A percentile compares a stretch with the other conserved stretches of the same genome.
Conservation (phyloP, 1,140 invertebrate genomes). For the Goniozus legneri region DNA sequence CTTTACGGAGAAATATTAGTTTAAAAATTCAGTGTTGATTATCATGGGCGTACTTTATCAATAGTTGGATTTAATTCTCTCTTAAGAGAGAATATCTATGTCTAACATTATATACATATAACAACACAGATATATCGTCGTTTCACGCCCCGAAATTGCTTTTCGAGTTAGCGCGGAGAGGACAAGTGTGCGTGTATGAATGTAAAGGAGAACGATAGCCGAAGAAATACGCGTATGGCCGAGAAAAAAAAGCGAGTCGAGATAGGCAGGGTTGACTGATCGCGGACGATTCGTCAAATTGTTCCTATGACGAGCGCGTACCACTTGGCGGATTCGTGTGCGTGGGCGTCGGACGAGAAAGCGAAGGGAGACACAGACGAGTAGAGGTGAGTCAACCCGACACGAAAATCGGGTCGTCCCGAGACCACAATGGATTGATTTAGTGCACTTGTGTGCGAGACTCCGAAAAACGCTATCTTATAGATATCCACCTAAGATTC, state of each 20-base stretch:
- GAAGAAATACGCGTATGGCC: background rate
- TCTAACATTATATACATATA: no score
- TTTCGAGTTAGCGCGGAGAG: conserved; percentile 2
- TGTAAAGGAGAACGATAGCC: background rate
- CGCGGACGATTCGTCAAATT: conserved; percentile 24
- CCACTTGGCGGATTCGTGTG: background rate
- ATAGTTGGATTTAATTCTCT: no score
- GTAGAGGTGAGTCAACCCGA: conserved; percentile 39
- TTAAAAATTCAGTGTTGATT: no score
- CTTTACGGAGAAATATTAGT: no score
- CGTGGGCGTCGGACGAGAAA: background rate
- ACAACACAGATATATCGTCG: conserved; percentile 25
- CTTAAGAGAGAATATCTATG: no score
- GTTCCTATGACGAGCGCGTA: conserved; percentile 10
- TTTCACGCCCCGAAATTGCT: conserved; percentile 15
- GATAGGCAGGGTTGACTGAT: conserved; percentile 23
- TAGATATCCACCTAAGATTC: no score
- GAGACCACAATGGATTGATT: conserved; percentile 43
- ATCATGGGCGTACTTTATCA: no score
- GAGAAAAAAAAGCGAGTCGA: conserved; percentile 1
- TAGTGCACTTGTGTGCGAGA: conserved; percentile 41
- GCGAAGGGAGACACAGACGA: conserved; percentile 23
- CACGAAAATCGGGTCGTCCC: conserved; percentile 29
- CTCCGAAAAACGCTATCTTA: no score
- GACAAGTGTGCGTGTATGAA: background rate